phyloP scores from a whole-genome alignment of 2,888 invertebrate species.

The Schizotus pectinicornis region DNA sequence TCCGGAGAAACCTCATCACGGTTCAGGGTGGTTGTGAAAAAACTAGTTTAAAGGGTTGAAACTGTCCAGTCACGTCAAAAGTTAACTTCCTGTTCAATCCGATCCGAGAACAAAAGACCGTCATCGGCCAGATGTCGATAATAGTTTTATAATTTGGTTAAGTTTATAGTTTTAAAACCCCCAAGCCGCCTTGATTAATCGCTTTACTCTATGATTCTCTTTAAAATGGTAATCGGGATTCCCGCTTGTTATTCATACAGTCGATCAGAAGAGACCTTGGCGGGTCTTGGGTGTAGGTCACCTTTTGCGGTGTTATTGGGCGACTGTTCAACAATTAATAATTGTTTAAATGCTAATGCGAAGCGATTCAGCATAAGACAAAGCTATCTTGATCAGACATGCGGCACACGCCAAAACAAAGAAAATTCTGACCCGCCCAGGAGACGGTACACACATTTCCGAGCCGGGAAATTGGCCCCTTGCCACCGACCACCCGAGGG shows the following conservation, averaged over 20 bases:
- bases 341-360: constrained; percentile 25
- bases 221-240: constrained; percentile 30
- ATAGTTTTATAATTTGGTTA: constrained; percentile 24
- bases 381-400: constrained; percentile 25
- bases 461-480: neutral
- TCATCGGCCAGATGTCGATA: constrained; percentile 16
- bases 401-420: constrained; percentile 25
- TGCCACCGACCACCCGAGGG: too few species aligned
- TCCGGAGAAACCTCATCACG: constrained; percentile 9
- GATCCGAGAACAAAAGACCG: neutral
- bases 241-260: constrained; percentile 34
- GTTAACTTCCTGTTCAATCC: constrained; percentile 19
- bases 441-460: constrained; percentile 2
- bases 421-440: constrained; percentile 12
- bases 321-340: constrained; percentile 16
- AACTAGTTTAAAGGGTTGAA: constrained; percentile 24
- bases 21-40: constrained; percentile 7
- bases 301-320: constrained; percentile 33
- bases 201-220: neutral
- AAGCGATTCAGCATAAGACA: constrained; percentile 16
- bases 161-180: neutral
- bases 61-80: constrained; percentile 17
- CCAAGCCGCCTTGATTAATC: too few species aligned
- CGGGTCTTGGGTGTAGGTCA: constrained; percentile 41
- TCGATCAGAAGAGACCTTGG: constrained; percentile 33